Conservation (phyloP, 2,797 vertebrate genomes). For the Malacoraja senta region DNA sequence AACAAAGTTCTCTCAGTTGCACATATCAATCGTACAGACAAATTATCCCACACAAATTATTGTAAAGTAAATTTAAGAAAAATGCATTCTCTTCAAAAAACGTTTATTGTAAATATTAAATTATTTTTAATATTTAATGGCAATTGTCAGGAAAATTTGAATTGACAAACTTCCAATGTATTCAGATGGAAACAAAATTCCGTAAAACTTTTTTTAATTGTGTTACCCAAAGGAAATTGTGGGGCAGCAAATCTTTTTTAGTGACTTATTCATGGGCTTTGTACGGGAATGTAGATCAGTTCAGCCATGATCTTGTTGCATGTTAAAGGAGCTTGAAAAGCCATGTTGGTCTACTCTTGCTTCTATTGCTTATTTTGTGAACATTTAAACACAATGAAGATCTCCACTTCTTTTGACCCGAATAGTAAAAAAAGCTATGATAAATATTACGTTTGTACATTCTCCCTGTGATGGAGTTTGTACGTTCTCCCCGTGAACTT, state of each 20-base stretch:
- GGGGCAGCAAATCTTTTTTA: not conserved
- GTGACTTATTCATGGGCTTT: not conserved
- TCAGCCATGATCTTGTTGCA: too few relatives aligned
- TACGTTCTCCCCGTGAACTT: too few relatives aligned
- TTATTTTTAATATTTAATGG: not conserved
- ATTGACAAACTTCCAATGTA: not conserved
- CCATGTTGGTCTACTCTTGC: too few relatives aligned
- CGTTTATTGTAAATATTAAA: not conserved
- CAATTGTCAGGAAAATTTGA: not conserved
- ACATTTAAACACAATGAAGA: not conserved
- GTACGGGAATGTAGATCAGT: not conserved
- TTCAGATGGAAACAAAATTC: not conserved
- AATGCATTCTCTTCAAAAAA: not conserved
- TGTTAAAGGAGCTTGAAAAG: too few relatives aligned
- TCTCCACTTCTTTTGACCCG: not conserved
- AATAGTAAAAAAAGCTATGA: not conserved
- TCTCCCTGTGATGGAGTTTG: too few relatives aligned
- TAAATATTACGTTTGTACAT: not conserved
- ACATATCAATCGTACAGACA: not conserved
- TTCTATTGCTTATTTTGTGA: too few relatives aligned
- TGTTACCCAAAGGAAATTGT: not conserved
- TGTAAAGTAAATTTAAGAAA: constrained; percentile 40
- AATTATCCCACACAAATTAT: not conserved
- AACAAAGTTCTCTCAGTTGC: not conserved
- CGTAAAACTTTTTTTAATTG: not conserved